Evolutionary conservation across 2,888 invertebrate species (phyloP), one percentile per base, ranked within the genome.

Genomic region (Trissoscelio sp.): DNA sequence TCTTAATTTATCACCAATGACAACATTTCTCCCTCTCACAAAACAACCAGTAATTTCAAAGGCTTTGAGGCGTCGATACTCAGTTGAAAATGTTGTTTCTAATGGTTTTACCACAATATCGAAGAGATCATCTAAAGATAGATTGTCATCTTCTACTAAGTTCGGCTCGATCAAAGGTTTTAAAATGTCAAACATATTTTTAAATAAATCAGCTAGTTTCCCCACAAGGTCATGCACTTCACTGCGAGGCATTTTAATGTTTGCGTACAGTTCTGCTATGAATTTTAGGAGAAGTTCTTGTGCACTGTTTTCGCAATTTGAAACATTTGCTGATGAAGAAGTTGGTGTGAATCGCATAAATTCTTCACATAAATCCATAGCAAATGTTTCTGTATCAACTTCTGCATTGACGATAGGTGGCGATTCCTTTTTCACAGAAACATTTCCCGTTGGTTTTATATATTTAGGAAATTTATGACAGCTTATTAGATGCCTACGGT

Each of bases 41-140:
- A 31, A 39, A 39, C 5, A 20, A 2, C 60, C 44, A 12, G 14
- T 44, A 11, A n/a, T 16, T 48, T 64, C 12, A 14, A 28, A 48
- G 12, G 48, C 6, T 34, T 60, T 60, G 7, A 60, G n/a, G 1
- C 60, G 44, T 1, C 42, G 22, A 44, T 60, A 44, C 20, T 60
- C 44, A 24, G 60, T 60, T 14, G 28, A 60, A 44, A 44, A 60
- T 9, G 22, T 28, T n/a, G 2, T n/a, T 16, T 55, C 11, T 18
- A 55, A 55, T 18, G 55, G 55, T 16, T 34, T 34, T 11, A 34
- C 3, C 1, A 12, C 55, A 11, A 55, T 3, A 55, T 55, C 18
- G 6, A 34, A 55, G 1, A 22, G 11, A 1, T 22, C 28, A 6
- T 51, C 14, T 14, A 51, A n/a, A 24, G 22, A 20, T 51, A 28